phyloP scores from a whole-genome alignment of 2,888 invertebrate species.

The Eupithecia insigniata region DNA sequence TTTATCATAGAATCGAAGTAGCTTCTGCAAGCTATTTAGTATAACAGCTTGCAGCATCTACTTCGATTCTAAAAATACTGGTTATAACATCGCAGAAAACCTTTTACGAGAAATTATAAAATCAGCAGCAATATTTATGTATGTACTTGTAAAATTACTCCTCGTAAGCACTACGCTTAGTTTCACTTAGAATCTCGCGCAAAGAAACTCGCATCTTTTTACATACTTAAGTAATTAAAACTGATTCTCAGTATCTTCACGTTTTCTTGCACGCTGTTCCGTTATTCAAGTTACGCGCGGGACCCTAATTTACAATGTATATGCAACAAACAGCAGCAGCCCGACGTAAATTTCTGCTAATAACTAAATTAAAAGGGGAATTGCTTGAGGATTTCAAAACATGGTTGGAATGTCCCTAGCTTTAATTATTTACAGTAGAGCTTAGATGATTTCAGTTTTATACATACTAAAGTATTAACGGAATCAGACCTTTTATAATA shows the following conservation, averaged over 20 bases:
- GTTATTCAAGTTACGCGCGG: constrained; percentile 43
- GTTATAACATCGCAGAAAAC: not conserved
- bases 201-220: constrained; percentile 20
- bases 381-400: constrained; percentile 22
- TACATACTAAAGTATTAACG: not conserved
- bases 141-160: not conserved
- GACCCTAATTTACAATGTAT: constrained; percentile 44
- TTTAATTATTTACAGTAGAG: not conserved
- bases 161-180: not conserved
- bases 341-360: constrained; percentile 41
- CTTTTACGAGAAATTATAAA: not conserved
- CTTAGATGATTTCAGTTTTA: not conserved
- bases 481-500: no score
- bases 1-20: no score
- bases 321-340: constrained; percentile 44
- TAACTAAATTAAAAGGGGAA: constrained; percentile 45
- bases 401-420: not conserved
- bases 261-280: constrained; percentile 35
- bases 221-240: constrained; percentile 37
- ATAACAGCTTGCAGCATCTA: no score
- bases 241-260: constrained; percentile 33
- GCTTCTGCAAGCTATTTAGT: no score
- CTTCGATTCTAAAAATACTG: not conserved
- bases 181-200: constrained; percentile 2
- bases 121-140: not conserved